Conservation (phyloP, 2,888 invertebrate species). For the Caradrina clavipalpis region DNA sequence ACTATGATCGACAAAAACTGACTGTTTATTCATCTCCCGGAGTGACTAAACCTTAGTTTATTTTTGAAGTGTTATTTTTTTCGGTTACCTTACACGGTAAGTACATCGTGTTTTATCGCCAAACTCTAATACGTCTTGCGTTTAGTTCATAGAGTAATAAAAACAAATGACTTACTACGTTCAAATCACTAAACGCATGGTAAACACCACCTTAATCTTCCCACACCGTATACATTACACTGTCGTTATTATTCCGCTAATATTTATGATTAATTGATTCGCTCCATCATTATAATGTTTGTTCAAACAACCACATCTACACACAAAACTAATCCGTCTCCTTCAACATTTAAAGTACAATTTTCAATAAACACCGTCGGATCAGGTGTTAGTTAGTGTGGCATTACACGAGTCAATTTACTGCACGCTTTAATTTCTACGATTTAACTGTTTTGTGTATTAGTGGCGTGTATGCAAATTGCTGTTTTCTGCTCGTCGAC, state of each 20-base stretch:
- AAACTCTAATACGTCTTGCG: neutral
- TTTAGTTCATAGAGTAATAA: conserved; percentile 5
- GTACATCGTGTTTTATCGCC: neutral
- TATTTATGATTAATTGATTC: conserved; percentile 71
- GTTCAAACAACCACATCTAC: conserved; percentile 14
- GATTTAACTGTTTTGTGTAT: conserved; percentile 50
- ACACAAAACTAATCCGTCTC: conserved; percentile 17
- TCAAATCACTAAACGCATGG: conserved; percentile 48
- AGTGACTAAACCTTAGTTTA: too few relatives aligned
- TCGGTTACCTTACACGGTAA: neutral
- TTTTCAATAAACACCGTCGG: neutral
- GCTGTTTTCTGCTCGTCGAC: conserved; percentile 20
- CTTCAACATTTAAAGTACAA: conserved; percentile 13
- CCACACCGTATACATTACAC: conserved; percentile 68
- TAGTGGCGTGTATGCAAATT: conserved; percentile 51
- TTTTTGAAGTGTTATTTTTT: too few relatives aligned
- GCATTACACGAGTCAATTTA: conserved; percentile 52
- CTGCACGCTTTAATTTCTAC: conserved; percentile 52
- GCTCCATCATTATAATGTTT: conserved; percentile 59
- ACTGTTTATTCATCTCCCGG: too few relatives aligned
- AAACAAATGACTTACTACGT: conserved; percentile 23
- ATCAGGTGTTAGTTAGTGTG: conserved; percentile 50
- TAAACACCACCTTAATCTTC: conserved; percentile 55
- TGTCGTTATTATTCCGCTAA: conserved; percentile 67
- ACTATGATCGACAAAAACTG: too few relatives aligned